These are phyloP conservation scores for Nasua narica DNA, from an alignment of 2,797 vertebrate species.

Conservation along the genomic window DNA sequence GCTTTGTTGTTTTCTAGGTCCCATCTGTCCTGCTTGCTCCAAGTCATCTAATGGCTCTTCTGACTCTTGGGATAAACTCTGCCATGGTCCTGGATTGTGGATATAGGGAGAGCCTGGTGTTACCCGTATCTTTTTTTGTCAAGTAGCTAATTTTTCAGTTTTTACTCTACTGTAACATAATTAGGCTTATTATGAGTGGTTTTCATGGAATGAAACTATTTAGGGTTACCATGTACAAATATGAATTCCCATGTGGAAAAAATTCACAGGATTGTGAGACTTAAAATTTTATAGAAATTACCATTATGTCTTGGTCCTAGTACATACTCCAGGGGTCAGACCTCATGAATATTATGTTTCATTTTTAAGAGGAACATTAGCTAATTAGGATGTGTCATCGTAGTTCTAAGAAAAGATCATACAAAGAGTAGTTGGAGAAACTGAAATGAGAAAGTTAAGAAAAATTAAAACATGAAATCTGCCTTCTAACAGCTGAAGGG, in stretches of 20 bases:
- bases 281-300: conserved; percentile 25
- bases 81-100: conserved; percentile 98
- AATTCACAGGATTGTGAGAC: neutral
- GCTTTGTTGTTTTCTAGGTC: conserved; percentile 85
- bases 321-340: conserved; percentile 1
- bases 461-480: conserved; percentile 23
- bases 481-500: neutral
- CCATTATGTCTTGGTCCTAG: neutral
- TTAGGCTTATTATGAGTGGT: neutral
- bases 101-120: conserved; percentile 93
- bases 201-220: conserved; percentile 17
- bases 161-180: conserved; percentile 40
- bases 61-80: conserved; percentile 97
- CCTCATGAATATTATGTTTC: neutral
- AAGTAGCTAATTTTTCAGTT: neutral
- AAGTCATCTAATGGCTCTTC: conserved; percentile 95
- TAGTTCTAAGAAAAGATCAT: conserved; percentile 16
- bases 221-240: neutral
- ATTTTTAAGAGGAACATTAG: conserved; percentile 1
- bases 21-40: conserved; percentile 97
- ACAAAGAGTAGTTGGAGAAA: conserved; percentile 20
- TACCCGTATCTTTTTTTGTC: conserved; percentile 92
- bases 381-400: neutral
- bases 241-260: neutral
- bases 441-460: conserved; percentile 34